A percentile compares a stretch with the other conserved stretches of the same genome.
These are phyloP conservation scores for Halictus ligatus DNA, from an alignment of 2,888 invertebrate genomes.

Conservation along the genomic window DNA sequence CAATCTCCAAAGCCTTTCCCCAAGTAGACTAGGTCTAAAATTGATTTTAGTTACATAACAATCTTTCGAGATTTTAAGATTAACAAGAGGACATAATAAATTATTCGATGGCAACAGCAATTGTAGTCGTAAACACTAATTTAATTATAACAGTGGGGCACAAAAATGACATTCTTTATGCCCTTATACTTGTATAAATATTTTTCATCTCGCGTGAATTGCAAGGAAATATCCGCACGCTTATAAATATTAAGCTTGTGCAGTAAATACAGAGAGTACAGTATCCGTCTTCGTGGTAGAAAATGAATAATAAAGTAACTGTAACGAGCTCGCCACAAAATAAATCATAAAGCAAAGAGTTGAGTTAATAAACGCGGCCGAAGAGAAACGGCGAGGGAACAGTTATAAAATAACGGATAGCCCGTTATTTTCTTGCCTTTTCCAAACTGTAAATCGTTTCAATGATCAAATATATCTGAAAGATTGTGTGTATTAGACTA, in stretches of 20 bases:
- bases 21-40: no score
- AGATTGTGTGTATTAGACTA: background rate
- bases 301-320: conserved; percentile 1
- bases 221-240: background rate
- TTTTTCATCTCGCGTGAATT: background rate
- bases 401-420: background rate
- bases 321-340: background rate
- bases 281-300: background rate
- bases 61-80: no score
- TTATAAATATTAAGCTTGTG: background rate
- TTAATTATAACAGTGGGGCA: background rate
- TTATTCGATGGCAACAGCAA: no score
- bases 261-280: background rate
- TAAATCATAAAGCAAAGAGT: conserved; percentile 1
- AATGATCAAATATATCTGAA: conserved; percentile 3
- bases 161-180: background rate
- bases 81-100: no score
- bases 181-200: background rate
- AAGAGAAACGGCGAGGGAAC: background rate
- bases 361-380: background rate
- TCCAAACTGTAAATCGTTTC: background rate
- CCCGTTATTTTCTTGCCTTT: background rate
- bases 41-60: no score
- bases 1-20: background rate
- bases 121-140: background rate